A percentile compares a stretch with the other conserved stretches of the same genome.
Evolutionary conservation across 1,140 invertebrate genomes (phyloP).

Genomic region (Musca domestica): DNA sequence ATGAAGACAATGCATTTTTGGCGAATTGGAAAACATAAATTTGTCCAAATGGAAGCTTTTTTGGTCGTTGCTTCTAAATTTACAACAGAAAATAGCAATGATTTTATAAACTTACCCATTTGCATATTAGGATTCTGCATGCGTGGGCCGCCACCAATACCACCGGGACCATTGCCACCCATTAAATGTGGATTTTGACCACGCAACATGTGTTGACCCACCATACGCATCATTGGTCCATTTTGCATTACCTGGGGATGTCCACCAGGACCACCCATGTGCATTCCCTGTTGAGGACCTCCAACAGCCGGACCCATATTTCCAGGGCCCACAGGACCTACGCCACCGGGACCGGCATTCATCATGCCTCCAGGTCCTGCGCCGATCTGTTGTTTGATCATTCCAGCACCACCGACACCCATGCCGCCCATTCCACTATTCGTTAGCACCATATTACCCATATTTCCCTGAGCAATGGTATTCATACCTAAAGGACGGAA

Average conservation of each 20-base stretch:
- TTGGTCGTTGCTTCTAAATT: slow-evolving; percentile 3
- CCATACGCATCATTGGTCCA: slow-evolving; percentile 66
- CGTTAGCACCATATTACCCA: slow-evolving; percentile 68
- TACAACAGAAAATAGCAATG: not conserved
- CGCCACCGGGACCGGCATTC: slow-evolving; percentile 51
- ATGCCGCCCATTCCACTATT: slow-evolving; percentile 67
- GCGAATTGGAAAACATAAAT: not conserved
- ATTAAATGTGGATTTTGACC: slow-evolving; percentile 44
- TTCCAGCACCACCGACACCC: slow-evolving; percentile 33
- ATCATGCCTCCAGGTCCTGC: slow-evolving; percentile 54
- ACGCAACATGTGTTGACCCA: slow-evolving; percentile 56
- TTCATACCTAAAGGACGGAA: slow-evolving; percentile 62
- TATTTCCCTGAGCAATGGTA: slow-evolving; percentile 59
- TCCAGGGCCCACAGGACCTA: slow-evolving; percentile 32
- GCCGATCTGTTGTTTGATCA: slow-evolving; percentile 65
- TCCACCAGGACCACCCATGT: slow-evolving; percentile 45
- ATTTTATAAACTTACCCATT: slow-evolving; percentile 38
- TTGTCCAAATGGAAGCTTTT: not conserved
- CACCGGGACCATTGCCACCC: slow-evolving; percentile 32
- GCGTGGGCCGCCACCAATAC: slow-evolving; percentile 50
- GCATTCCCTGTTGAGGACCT: slow-evolving; percentile 50
- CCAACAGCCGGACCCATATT: slow-evolving; percentile 37
- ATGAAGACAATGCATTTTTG: not conserved
- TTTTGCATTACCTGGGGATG: slow-evolving; percentile 60
- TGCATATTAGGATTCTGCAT: slow-evolving; percentile 55